Conservation (phyloP, 92 coral and sea anemone genomes). For the Isaurus tuberculatus region DNA sequence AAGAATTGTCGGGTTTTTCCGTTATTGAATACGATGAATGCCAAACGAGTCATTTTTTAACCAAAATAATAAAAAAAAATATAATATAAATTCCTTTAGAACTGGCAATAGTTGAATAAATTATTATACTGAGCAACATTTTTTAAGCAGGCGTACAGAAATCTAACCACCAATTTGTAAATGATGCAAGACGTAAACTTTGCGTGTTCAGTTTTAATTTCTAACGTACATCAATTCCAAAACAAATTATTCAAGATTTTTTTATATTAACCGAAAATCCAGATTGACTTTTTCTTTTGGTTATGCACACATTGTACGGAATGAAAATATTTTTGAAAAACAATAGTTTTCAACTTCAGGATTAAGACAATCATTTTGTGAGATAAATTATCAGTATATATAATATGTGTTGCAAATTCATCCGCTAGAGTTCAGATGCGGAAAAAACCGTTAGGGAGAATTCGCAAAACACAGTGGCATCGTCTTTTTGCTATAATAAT, state of each 20-base stretch:
- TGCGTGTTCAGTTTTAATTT: slow-evolving; percentile 8
- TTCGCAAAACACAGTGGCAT: not conserved
- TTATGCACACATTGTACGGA: not conserved
- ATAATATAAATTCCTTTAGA: not conserved
- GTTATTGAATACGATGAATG: not conserved
- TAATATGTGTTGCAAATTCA: not conserved
- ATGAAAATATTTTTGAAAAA: not conserved
- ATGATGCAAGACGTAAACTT: not conserved
- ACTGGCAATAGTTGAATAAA: not conserved
- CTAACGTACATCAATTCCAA: not conserved
- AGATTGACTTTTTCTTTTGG: slow-evolving; percentile 7
- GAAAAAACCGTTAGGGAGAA: not conserved
- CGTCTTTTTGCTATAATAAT: not conserved
- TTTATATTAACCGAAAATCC: slow-evolving; percentile 11
- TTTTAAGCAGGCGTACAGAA: not conserved
- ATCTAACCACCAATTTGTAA: not conserved
- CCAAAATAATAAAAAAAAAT: not conserved
- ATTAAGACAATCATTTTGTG: not conserved
- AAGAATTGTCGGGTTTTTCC: not conserved
- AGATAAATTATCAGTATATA: not conserved
- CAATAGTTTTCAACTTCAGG: not conserved
- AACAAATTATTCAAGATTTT: slow-evolving; percentile 23
- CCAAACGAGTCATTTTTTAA: not conserved
- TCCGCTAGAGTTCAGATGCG: not conserved
- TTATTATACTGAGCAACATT: not conserved